Evolutionary conservation across 2,888 invertebrate species (phyloP), one percentile per base, ranked within the genome.

Genomic region (Cerastis leucographa): DNA sequence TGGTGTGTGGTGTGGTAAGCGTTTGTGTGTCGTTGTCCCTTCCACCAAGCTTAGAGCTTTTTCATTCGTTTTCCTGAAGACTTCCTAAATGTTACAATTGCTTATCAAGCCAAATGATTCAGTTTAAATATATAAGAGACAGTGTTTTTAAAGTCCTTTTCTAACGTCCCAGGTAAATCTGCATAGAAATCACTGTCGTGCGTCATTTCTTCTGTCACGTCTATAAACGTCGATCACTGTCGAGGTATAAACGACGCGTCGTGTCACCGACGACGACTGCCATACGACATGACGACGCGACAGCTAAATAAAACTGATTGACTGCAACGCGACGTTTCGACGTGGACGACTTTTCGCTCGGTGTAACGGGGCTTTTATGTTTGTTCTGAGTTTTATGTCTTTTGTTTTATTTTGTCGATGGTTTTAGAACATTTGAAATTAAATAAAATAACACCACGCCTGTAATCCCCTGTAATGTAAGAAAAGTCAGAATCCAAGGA

Each of bases 261-360:
- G 61, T 83, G 84, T 78, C 83, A 78, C 64, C 78, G 78, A 76
- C 78, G 79, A 76, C 83, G 84, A 74, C 72, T 81, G 76, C 78
- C 72, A 83, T 80, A 79, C 85, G 85, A 81, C 80, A 25, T 85
- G 88, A 84, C 89, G 81, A 78, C 81, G 49, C 86, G 90, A 90
- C 90, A 89, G 89, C 81, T 87, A 85, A 85, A 88, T 88, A 84
- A 82, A 87, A 74, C 71, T 85, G 85, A 80, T 77, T 81, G 85
- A 83, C 78, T 88, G 86, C 87, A 70, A 77, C 76, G 25, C 87
- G 77, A 77, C 76, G 25, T 59, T 68, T 49, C 87, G 89, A 90
- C 82, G 87, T 87, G 87, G 78, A 76, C 68, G 81, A 80, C 81
- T 81, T 80, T 82, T 72, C 44, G 54, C 49, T 64, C 8, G 9